Base-by-base conservation (phyloP, 2,888 invertebrate genomes). In the Andrena trimmerana region DNA sequence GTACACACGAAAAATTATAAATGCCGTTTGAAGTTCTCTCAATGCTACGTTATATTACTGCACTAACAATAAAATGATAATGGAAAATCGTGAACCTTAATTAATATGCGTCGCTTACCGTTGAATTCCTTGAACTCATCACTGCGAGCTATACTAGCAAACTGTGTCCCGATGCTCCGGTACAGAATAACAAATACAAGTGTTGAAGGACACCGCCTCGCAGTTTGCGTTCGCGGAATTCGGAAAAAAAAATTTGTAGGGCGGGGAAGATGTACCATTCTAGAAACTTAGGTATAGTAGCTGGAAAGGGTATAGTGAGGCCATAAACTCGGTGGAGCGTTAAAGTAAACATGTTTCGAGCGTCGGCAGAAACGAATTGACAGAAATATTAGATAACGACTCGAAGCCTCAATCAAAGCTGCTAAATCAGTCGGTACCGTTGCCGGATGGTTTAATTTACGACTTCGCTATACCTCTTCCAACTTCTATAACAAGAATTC, bases 181-280 rank as follows among this genome's bases (percentile, higher is more conserved):
- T 73, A 83, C 63, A 66, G 79, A 86, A 75, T 59, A 90, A 89
- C 86, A 83, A 85, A 86, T 88, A 85, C 90, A 88, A 87, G 83
- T 81, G 76, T 72, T 70, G 84, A 89, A 89, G 90, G 90, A 87
- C 89, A 73, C 77, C 84, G 78, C 84, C 84, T 80, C 79, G 83
- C 83, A 83, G 70, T 72, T 79, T 69, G 81, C 79, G 86, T 86
- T 89, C 84, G 65, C 72, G 88, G 90, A 90, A 90, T 89, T 88
- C 70, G 77, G 70, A 84, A 80, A 88, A 89, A 89, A 87, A 86
- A 80, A 88, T 87, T 84, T 78, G 65, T 72, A 77, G 73, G 59
- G 67, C 76, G 69, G 50, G 78, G 59, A 52, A 65, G 24, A 65
- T 54, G 71, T 74, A 66, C 72, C 86, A 86, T 87, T 81, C 81